Evolutionary conservation across 2,113 vertebrate species (phyloP).

Genomic region (Cyanistes caeruleus): DNA sequence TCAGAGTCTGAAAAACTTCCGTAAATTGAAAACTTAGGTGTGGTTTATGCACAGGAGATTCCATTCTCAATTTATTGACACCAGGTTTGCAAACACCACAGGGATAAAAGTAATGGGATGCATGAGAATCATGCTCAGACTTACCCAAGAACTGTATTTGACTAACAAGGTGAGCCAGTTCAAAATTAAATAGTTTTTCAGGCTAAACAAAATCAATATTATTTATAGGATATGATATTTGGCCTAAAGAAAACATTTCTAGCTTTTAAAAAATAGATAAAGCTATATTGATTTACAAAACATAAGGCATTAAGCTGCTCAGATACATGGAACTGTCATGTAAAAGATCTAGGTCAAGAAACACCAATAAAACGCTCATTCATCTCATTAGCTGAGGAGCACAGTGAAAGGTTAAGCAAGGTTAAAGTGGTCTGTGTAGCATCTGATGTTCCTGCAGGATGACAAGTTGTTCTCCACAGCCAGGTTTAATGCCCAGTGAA

Average conservation of each 20-base stretch:
- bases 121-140: not conserved
- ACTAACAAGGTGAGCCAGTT: conserved; percentile 63
- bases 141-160: conserved; percentile 45
- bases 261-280: conserved; percentile 52
- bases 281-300: conserved; percentile 48
- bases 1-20: conserved; percentile 10
- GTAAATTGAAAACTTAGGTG: not conserved
- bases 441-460: not conserved
- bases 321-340: not conserved
- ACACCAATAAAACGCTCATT: conserved; percentile 29
- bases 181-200: conserved; percentile 63
- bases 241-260: not conserved
- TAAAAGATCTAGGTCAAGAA: conserved; percentile 19
- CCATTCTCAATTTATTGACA: not conserved
- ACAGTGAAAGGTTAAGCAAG: conserved; percentile 19
- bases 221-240: conserved; percentile 51
- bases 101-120: not conserved
- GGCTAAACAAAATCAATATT: conserved; percentile 49
- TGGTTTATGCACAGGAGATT: not conserved
- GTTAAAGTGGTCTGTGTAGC: not conserved
- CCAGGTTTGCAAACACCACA: not conserved
- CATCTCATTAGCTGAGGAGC: not conserved
- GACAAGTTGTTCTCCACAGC: not conserved
- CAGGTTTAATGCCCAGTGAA: not conserved
- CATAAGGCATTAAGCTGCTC: not conserved